Conservation (phyloP, 2,888 invertebrate genomes). For the Salpingus planirostris region DNA sequence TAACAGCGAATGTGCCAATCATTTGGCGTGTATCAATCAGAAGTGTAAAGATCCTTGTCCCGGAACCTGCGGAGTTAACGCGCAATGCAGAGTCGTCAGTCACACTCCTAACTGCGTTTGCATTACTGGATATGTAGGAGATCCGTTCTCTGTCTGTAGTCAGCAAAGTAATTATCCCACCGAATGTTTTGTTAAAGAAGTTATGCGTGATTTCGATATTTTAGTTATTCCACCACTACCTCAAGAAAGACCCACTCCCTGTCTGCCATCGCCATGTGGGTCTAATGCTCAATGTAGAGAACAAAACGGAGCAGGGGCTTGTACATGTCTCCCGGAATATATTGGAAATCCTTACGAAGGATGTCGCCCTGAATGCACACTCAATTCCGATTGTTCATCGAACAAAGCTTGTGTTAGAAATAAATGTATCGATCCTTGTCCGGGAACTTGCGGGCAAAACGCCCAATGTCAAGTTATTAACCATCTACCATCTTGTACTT, state of each 20-base stretch:
- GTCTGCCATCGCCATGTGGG: conserved; percentile 57
- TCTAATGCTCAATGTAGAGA: conserved; percentile 65
- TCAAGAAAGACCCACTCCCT: conserved; percentile 49
- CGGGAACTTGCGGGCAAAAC: conserved; percentile 65
- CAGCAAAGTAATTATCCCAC: conserved; percentile 18
- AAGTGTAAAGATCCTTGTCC: conserved; percentile 69
- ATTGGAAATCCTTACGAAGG: conserved; percentile 71
- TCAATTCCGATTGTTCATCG: conserved; percentile 64
- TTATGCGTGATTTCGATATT: background rate
- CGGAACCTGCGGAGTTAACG: conserved; percentile 61
- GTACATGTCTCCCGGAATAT: conserved; percentile 60
- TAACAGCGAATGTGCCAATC: conserved; percentile 60
- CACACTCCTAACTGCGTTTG: conserved; percentile 76
- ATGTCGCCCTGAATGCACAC: conserved; percentile 66
- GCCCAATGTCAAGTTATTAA: conserved; percentile 65
- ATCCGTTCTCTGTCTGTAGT: conserved; percentile 39
- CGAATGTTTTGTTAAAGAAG: conserved; percentile 1
- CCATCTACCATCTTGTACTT: conserved; percentile 61
- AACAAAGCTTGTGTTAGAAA: conserved; percentile 61
- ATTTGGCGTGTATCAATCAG: conserved; percentile 61
- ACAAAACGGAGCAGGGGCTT: conserved; percentile 63
- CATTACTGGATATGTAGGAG: conserved; percentile 43
- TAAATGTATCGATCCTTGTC: conserved; percentile 60
- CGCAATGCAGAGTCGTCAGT: conserved; percentile 65
- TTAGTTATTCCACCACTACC: conserved; percentile 11